Evolutionary conservation across 92 coral and sea anemone species (phyloP), one percentile per base, ranked within the genome.

Genomic region (Micromussa lordhowensis): DNA sequence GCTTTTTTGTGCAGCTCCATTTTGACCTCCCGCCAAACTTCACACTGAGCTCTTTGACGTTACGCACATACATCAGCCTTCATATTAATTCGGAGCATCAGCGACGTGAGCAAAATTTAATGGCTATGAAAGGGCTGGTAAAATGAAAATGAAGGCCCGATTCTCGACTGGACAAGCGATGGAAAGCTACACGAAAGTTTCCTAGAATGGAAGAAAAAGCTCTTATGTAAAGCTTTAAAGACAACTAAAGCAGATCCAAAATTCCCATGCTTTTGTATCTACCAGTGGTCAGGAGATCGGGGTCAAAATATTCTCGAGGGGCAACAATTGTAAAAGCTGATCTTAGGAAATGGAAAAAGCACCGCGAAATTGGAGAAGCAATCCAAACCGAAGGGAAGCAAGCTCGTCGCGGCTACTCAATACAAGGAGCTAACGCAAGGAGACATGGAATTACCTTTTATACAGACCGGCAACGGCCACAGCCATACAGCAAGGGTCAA

Each of bases 271-370:
- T 40, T n/a, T 5, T 36, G 76, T 44, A 40, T 81, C 59, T 28
- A 80, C 5, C 73, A 55, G 85, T 81, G 77, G 85, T 81, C 77
- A 5, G 85, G 85, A 4, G 76, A 81, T n/a, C n/a, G n/a, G n/a
- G n/a, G n/a, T n/a, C n/a, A n/a, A n/a, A n/a, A n/a, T n/a, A n/a
- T n/a, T n/a, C 16, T 44, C 85, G 69, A 82, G 78, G 78, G 78
- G 36, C 19, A 31, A 18, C 18, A n/a, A n/a, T 70, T 28, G n/a
- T 49, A 9, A 5, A 0, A 21, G 53, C 2, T 21, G 78, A 82
- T 68, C 78, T 4, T 63, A 71, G 69, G 49, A 68, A 82, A 12
- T 82, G 78, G 86, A 44, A 82, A 13, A 82, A 68, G 68, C 78
- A 82, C 32, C 78, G 49, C 29, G 26, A 69, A 68, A 16, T 55